Evolutionary conservation across 2,888 invertebrate genomes (phyloP).

Genomic region (Dilophus febrilis): DNA sequence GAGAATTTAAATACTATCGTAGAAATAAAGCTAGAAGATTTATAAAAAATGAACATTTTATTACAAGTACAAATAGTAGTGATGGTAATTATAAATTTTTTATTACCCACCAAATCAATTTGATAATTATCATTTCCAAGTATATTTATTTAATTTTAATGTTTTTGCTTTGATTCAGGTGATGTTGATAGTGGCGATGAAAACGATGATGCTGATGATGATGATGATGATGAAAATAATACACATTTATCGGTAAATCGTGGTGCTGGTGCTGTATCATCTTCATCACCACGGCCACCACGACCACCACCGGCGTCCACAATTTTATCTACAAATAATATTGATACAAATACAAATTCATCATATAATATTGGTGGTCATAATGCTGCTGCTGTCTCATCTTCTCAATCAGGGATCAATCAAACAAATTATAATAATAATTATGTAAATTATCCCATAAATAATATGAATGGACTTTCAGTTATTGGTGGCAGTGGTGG

Average conservation of each 20-base stretch:
- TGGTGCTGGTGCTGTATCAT: no score
- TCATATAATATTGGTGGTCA: no score
- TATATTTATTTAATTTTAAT: no score
- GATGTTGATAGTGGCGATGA: conserved; percentile 69
- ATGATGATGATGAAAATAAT: conserved; percentile 46
- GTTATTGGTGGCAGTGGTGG: not conserved
- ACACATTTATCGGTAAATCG: conserved; percentile 30
- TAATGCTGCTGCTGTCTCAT: not conserved
- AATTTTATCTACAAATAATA: conserved; percentile 1
- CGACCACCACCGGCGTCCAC: not conserved
- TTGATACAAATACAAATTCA: not conserved
- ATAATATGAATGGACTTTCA: not conserved
- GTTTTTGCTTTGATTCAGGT: no score
- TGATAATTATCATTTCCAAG: no score
- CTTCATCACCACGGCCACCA: conserved; percentile 7
- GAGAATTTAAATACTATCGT: conserved; percentile 69
- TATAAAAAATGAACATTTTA: conserved; percentile 46
- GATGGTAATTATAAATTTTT: no score
- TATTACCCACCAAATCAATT: no score
- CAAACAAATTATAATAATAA: no score
- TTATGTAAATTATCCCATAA: no score
- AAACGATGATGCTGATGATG: conserved; percentile 73
- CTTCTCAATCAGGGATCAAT: no score
- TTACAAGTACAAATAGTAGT: conserved; percentile 71
- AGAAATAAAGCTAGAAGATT: conserved; percentile 37